Evolutionary conservation across 53 echinoderm and acorn worm genomes (phyloP).

Genomic region (Paracentrotus lividus): DNA sequence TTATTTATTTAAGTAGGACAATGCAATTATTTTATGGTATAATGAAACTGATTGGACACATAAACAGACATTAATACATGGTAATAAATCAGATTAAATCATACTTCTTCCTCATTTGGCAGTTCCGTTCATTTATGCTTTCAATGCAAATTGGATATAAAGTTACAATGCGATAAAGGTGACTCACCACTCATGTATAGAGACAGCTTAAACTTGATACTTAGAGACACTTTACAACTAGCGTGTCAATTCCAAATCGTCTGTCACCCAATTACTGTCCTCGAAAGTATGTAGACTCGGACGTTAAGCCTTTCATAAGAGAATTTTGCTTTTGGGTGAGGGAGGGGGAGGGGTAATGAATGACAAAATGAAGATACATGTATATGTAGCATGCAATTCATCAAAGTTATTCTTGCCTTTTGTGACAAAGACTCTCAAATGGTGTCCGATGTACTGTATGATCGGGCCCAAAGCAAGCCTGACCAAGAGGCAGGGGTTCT

Average conservation of each 20-base stretch:
- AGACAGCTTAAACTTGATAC: constrained; percentile 37
- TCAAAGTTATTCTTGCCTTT: too few species aligned
- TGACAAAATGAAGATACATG: too few species aligned
- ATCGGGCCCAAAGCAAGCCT: too few species aligned
- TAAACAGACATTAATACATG: neutral
- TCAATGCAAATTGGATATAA: constrained; percentile 6
- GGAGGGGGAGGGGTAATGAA: neutral
- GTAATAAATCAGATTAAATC: neutral
- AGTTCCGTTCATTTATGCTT: neutral
- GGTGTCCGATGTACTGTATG: too few species aligned
- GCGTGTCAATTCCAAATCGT: neutral
- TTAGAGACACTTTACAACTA: neutral
- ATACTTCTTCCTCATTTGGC: neutral
- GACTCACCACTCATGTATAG: neutral
- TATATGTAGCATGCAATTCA: too few species aligned
- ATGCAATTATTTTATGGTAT: too few species aligned
- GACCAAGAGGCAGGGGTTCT: neutral
- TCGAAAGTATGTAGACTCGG: neutral
- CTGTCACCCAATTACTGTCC: constrained; percentile 17
- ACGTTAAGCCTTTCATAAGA: neutral
- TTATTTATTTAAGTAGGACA: too few species aligned
- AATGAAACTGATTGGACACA: neutral
- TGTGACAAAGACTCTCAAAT: too few species aligned
- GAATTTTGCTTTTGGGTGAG: neutral
- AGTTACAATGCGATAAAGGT: neutral